Percentiles rank a stretch among this genome's conserved stretches.
Evolutionary conservation across 1,140 invertebrate genomes (phyloP).

Genomic region (Drosophila truncata): DNA sequence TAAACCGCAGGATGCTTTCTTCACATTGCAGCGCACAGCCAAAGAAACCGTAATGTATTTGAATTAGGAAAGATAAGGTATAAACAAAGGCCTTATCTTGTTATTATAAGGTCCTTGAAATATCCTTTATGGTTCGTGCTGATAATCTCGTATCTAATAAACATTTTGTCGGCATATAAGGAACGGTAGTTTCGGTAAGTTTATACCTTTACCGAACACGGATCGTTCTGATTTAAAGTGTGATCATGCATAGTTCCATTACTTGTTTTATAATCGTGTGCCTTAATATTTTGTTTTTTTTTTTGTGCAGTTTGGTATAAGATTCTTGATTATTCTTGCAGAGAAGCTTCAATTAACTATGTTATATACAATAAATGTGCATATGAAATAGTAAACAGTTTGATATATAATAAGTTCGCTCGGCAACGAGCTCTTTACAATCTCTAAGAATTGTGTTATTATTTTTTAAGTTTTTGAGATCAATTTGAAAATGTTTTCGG

Average conservation of each 20-base stretch:
- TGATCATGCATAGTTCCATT: conserved; percentile 54
- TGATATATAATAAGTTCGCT: conserved; percentile 8
- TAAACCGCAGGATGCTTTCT: conserved; percentile 58
- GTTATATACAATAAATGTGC: conserved; percentile 32
- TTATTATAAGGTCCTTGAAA: not conserved
- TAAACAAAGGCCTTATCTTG: not conserved
- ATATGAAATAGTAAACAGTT: conserved; percentile 9
- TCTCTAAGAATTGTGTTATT: conserved; percentile 35
- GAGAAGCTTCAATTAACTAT: conserved; percentile 19
- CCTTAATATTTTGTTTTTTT: conserved; percentile 3
- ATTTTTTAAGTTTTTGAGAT: conserved; percentile 64
- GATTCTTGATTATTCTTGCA: conserved; percentile 22
- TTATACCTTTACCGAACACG: not conserved
- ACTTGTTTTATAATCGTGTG: conserved; percentile 25
- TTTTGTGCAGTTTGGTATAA: conserved; percentile 43
- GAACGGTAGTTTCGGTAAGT: conserved; percentile 7
- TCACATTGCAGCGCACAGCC: conserved; percentile 72
- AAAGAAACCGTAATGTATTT: conserved; percentile 60
- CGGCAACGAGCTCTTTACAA: conserved; percentile 14
- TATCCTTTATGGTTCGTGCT: conserved; percentile 21
- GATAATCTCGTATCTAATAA: conserved; percentile 58
- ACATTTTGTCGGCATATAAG: conserved; percentile 18
- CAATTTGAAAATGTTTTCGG: conserved; percentile 68
- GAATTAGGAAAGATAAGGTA: conserved; percentile 19
- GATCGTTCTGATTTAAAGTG: conserved; percentile 16